A percentile compares a stretch with the other conserved stretches of the same genome.
Evolutionary conservation across 2,888 invertebrate genomes (phyloP).

Genomic region (Eumacrocentrus americanus): DNA sequence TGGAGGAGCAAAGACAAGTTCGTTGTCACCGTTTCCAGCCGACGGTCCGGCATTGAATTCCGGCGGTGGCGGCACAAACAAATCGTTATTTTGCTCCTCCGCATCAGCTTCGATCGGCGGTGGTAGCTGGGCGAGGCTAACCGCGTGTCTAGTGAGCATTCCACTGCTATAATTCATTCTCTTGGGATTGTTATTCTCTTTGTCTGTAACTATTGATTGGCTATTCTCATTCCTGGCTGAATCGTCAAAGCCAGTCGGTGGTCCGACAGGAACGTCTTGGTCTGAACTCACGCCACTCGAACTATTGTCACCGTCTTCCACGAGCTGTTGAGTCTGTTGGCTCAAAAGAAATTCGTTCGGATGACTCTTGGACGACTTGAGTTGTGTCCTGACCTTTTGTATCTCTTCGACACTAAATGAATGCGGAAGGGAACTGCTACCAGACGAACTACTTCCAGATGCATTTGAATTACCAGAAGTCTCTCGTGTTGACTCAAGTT

Average conservation of each 20-base stretch:
- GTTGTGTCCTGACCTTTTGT: slow-evolving; percentile 81
- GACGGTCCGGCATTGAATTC: slow-evolving; percentile 65
- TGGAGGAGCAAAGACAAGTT: slow-evolving; percentile 80
- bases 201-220: slow-evolving; percentile 53
- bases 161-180: slow-evolving; percentile 57
- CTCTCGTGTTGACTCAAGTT: slow-evolving; percentile 60
- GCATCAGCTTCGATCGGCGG: slow-evolving; percentile 77
- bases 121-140: slow-evolving; percentile 79
- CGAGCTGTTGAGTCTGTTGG: slow-evolving; percentile 59
- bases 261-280: slow-evolving; percentile 73
- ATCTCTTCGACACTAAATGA: slow-evolving; percentile 90
- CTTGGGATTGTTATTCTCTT: slow-evolving; percentile 49
- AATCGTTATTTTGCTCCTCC: slow-evolving; percentile 69
- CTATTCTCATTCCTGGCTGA: slow-evolving; percentile 56
- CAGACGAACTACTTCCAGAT: slow-evolving; percentile 69
- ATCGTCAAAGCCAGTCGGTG: slow-evolving; percentile 63
- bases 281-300: slow-evolving; percentile 88
- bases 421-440: slow-evolving; percentile 80
- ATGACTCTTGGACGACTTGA: slow-evolving; percentile 86
- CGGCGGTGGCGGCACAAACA: slow-evolving; percentile 68
- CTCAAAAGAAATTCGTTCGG: slow-evolving; percentile 77
- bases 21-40: slow-evolving; percentile 61
- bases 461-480: slow-evolving; percentile 62
- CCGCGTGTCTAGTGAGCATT: slow-evolving; percentile 71
- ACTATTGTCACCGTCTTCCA: slow-evolving; percentile 85